Evolutionary conservation across 2,888 invertebrate species (phyloP), one percentile per base, ranked within the genome.

Genomic region (Orgyia antiqua): DNA sequence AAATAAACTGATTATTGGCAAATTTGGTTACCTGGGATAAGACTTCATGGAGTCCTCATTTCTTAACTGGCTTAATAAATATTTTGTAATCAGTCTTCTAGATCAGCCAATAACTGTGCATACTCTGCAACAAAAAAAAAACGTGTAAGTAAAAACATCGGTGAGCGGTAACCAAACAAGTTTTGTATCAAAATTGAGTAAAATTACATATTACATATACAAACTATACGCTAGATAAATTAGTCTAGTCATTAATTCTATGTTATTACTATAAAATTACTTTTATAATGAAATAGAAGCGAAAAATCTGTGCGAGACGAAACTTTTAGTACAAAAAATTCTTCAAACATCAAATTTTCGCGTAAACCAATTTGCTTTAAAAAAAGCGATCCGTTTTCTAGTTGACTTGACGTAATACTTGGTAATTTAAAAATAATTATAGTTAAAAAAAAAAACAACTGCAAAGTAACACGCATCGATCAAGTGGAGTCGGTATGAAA

Each of bases 361-460:
- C 74, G 73, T 75, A 77, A 79, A 77, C 63, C 57, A 66, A 74
- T 68, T 66, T 52, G 45, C 31, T 33, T 23, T 38, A 27, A 56
- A 72, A 74, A 70, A 65, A 55, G 47, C 53, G 50, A 66, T 68
- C 66, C 68, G 71, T 74, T 72, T 74, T 71, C 72, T 69, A 68
- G 56, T 51, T 58, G 60, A 68, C 73, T 66, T 76, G 77, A 82
- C 79, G 83, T 74, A 82, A 82, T 71, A 67, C 65, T 41, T 54
- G 58, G 68, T 77, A 82, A 84, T 83, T 83, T 82, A 75, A 78
- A 80, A 74, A 78, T 82, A 80, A 78, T 79, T 67, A 76, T 74
- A 73, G 56, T 62, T 69, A 74, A 71, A 62, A 57, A 50, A 55
- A 39, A 32, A 39, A 51, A 55, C 37, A 32, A 39, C 47, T 15